phyloP scores from a whole-genome alignment of 2,888 invertebrate species.

The Calliscelio sp. region DNA sequence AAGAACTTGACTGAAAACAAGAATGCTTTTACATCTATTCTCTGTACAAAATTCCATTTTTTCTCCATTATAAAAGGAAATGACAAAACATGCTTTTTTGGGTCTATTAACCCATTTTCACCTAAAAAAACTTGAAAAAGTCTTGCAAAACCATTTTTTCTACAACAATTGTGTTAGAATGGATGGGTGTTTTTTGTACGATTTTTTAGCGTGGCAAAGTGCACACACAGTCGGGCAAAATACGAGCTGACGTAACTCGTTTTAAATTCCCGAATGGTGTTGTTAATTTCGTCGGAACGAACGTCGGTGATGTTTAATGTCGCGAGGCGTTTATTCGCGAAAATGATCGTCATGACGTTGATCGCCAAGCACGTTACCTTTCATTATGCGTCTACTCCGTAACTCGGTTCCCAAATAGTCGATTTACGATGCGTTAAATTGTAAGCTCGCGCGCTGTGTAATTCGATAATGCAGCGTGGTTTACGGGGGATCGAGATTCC shows the following conservation, averaged over 20 bases:
- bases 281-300: constrained; percentile 48
- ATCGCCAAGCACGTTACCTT: constrained; percentile 73
- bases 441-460: constrained; percentile 76
- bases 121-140: too few relatives aligned
- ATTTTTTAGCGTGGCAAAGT: too few relatives aligned
- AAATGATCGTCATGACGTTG: constrained; percentile 63
- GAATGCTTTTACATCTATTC: too few relatives aligned
- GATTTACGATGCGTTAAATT: constrained; percentile 80
- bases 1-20: too few relatives aligned
- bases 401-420: constrained; percentile 77
- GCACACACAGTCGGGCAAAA: constrained; percentile 39
- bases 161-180: too few relatives aligned
- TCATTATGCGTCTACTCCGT: constrained; percentile 75
- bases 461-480: constrained; percentile 74
- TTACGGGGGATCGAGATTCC: constrained; percentile 53
- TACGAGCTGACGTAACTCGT: constrained; percentile 50
- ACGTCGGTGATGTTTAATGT: constrained; percentile 60
- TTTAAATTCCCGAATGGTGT: constrained; percentile 43
- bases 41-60: too few relatives aligned
- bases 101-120: too few relatives aligned
- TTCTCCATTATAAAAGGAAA: too few relatives aligned
- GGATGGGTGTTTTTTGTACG: too few relatives aligned
- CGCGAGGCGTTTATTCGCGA: constrained; percentile 55
- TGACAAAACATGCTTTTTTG: too few relatives aligned
- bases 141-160: too few relatives aligned